Evolutionary conservation across 2,888 invertebrate species (phyloP).

Genomic region (Ernsta delagoae): DNA sequence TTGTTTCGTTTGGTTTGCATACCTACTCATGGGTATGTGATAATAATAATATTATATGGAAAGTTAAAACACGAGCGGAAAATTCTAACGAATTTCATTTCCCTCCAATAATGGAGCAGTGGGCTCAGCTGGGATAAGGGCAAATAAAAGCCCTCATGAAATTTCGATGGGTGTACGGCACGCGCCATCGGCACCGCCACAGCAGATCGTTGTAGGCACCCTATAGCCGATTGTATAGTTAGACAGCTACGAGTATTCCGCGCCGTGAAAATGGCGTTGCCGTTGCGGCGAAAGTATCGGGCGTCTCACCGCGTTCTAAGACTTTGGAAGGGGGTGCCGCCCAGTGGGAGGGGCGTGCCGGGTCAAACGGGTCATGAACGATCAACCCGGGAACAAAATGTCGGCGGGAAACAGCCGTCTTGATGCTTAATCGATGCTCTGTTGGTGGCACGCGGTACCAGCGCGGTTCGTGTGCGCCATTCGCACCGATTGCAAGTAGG

Average conservation of each 20-base stretch:
- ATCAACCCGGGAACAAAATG: slow-evolving; percentile 64
- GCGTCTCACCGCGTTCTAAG: slow-evolving; percentile 54
- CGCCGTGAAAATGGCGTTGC: slow-evolving; percentile 48
- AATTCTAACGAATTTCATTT: background rate
- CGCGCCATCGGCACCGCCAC: background rate
- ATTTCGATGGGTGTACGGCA: slow-evolving; percentile 44
- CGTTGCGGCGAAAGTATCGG: slow-evolving; percentile 62
- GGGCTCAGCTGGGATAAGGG: background rate
- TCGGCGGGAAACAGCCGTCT: slow-evolving; percentile 54
- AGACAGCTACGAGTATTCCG: background rate
- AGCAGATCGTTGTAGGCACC: background rate
- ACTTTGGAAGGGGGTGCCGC: slow-evolving; percentile 60
- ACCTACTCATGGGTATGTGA: too few relatives aligned
- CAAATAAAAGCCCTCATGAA: slow-evolving; percentile 37
- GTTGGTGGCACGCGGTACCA: background rate
- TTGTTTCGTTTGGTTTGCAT: too few relatives aligned
- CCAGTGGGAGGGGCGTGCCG: slow-evolving; percentile 62
- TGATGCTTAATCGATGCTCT: slow-evolving; percentile 58
- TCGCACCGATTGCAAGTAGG: too few relatives aligned
- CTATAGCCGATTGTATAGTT: background rate
- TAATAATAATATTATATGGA: too few relatives aligned
- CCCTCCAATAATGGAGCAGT: slow-evolving; percentile 1
- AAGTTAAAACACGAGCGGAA: background rate
- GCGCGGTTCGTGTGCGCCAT: too few relatives aligned
- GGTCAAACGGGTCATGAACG: slow-evolving; percentile 61